phyloP scores from a whole-genome alignment of 2,888 invertebrate genomes.

The Ctena decussata region DNA sequence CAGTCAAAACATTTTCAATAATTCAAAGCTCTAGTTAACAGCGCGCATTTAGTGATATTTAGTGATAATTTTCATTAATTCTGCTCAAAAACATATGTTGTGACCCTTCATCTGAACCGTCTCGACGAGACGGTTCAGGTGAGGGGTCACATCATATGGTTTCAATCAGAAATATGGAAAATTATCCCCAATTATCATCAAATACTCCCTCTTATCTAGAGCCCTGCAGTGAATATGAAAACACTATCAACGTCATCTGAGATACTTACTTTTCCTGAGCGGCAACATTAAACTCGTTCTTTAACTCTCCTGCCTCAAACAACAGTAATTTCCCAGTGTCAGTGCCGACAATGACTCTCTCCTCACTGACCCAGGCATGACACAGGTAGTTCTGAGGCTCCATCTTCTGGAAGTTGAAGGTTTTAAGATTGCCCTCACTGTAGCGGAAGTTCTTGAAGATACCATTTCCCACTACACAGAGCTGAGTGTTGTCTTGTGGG shows the following conservation, averaged over 20 bases:
- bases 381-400: slow-evolving; percentile 92
- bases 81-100: too few relatives aligned
- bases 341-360: slow-evolving; percentile 94
- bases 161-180: too few relatives aligned
- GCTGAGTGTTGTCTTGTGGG: slow-evolving; percentile 92
- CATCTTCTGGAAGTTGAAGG: slow-evolving; percentile 94
- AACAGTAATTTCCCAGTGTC: slow-evolving; percentile 92
- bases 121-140: too few relatives aligned
- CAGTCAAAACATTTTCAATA: too few relatives aligned
- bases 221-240: too few relatives aligned
- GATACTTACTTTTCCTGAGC: slow-evolving; percentile 71
- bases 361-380: slow-evolving; percentile 94
- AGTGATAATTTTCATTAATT: too few relatives aligned
- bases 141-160: too few relatives aligned
- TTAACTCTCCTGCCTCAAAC: slow-evolving; percentile 95
- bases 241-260: neutral
- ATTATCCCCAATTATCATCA: too few relatives aligned
- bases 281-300: slow-evolving; percentile 84
- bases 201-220: too few relatives aligned
- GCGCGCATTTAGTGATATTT: too few relatives aligned
- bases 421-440: slow-evolving; percentile 93
- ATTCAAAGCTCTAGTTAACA: too few relatives aligned
- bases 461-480: slow-evolving; percentile 90
- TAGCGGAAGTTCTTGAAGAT: slow-evolving; percentile 93
- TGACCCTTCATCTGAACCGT: too few relatives aligned